phyloP scores from a whole-genome alignment of 1,140 invertebrate genomes.

The Drosophila tsacasi region DNA sequence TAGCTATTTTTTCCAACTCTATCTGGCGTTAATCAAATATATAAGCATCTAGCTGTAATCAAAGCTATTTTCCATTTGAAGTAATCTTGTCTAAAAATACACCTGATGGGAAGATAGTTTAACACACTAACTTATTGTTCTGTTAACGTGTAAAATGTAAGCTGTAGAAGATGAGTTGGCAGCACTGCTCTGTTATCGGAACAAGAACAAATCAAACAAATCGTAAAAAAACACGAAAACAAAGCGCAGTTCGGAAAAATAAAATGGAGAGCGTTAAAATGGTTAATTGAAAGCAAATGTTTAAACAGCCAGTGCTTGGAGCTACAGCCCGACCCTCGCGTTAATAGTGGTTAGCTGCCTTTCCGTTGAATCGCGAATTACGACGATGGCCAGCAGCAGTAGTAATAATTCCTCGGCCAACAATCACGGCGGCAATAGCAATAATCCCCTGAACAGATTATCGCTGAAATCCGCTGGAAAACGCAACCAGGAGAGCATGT shows the following conservation, averaged over 20 bases:
- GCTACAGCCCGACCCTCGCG: constrained; percentile 2
- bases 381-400: constrained; percentile 64
- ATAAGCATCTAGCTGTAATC: no score
- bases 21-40: no score
- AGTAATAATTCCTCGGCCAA: constrained; percentile 52
- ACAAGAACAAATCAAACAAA: constrained; percentile 33
- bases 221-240: constrained; percentile 20
- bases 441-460: constrained; percentile 68
- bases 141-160: no score
- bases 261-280: constrained; percentile 9
- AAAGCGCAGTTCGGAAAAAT: constrained; percentile 18
- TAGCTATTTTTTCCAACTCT: background rate
- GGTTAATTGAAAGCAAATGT: constrained; percentile 37
- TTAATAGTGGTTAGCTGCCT: background rate
- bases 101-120: no score
- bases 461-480: constrained; percentile 72
- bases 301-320: constrained; percentile 16
- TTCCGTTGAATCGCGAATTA: constrained; percentile 11
- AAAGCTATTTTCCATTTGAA: no score
- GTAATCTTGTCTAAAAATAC: no score
- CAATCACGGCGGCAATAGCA: constrained; percentile 66
- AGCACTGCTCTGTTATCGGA: background rate
- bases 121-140: no score
- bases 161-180: background rate
- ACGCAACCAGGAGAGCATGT: constrained; percentile 86